These are phyloP conservation scores for Hirtodrosophila duncani DNA, from an alignment of 2,888 invertebrate genomes.

Conservation along the genomic window DNA sequence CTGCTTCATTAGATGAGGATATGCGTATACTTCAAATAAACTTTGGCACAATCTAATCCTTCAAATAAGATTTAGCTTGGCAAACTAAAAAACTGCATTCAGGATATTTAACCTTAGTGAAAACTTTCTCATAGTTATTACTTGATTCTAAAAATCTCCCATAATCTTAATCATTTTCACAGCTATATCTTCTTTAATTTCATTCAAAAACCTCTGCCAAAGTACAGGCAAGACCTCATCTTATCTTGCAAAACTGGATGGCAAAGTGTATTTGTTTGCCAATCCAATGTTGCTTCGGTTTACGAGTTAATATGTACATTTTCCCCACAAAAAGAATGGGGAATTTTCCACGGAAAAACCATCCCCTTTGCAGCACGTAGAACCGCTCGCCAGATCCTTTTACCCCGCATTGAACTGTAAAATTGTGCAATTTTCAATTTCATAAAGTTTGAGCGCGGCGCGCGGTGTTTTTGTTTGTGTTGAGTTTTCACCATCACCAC, in stretches of 20 bases:
- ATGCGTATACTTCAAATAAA: no score
- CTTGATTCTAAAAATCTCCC: no score
- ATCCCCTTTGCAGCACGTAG: neutral
- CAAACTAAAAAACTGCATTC: no score
- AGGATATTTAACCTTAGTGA: no score
- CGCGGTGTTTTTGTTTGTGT: slow-evolving; percentile 47
- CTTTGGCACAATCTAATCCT: no score
- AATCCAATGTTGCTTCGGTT: slow-evolving; percentile 43
- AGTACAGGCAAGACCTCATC: neutral
- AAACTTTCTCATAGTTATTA: no score
- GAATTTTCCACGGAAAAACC: neutral
- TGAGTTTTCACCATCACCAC: slow-evolving; percentile 41
- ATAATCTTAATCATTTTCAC: no score
- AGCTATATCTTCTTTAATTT: no score
- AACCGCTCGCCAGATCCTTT: slow-evolving; percentile 31
- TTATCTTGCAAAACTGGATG: neutral
- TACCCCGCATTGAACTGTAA: slow-evolving; percentile 64
- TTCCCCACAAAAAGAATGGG: no score
- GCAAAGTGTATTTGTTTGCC: no score
- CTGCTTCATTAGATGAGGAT: no score
- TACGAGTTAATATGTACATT: slow-evolving; percentile 25
- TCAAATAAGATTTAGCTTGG: no score
- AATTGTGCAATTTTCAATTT: slow-evolving; percentile 70
- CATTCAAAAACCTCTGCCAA: neutral
- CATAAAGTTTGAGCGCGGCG: slow-evolving; percentile 46